phyloP scores from a whole-genome alignment of 2,888 invertebrate genomes.

The Seira ritae region DNA sequence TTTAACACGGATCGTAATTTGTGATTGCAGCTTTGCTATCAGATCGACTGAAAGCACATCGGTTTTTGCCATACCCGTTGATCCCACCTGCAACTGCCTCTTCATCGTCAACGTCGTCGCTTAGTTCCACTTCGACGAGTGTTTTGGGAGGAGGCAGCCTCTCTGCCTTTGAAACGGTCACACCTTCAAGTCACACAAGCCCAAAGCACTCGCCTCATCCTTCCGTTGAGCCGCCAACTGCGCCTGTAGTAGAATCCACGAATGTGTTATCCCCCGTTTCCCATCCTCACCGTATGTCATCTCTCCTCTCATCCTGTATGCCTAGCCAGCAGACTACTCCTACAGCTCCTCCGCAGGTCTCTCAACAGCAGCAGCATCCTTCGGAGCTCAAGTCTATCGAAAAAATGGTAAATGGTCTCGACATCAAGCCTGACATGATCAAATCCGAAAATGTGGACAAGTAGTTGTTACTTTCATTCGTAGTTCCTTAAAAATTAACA shows the following conservation, averaged over 20 bases:
- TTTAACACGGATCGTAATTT: slow-evolving; percentile 66
- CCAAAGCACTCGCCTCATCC: slow-evolving; percentile 77
- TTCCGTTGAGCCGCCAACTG: slow-evolving; percentile 63
- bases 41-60: slow-evolving; percentile 79
- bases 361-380: slow-evolving; percentile 72
- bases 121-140: slow-evolving; percentile 73
- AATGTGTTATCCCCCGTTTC: slow-evolving; percentile 64
- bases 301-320: slow-evolving; percentile 75
- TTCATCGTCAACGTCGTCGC: slow-evolving; percentile 73
- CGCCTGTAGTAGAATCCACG: slow-evolving; percentile 74
- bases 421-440: slow-evolving; percentile 81
- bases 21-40: slow-evolving; percentile 75
- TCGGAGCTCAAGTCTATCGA: slow-evolving; percentile 96
- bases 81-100: slow-evolving; percentile 80
- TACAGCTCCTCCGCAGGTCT: slow-evolving; percentile 73
- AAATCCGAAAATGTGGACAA: slow-evolving; percentile 72
- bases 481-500: slow-evolving; percentile 42
- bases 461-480: slow-evolving; percentile 66
- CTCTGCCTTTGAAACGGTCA: slow-evolving; percentile 93
- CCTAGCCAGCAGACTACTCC: slow-evolving; percentile 74
- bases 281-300: slow-evolving; percentile 75
- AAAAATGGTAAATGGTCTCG: slow-evolving; percentile 97
- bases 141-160: slow-evolving; percentile 79
- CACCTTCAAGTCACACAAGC: slow-evolving; percentile 81
- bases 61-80: slow-evolving; percentile 91